Evolutionary conservation across 2,888 invertebrate species (phyloP), one percentile per base, ranked within the genome.

Genomic region (Coleophora deauratella): DNA sequence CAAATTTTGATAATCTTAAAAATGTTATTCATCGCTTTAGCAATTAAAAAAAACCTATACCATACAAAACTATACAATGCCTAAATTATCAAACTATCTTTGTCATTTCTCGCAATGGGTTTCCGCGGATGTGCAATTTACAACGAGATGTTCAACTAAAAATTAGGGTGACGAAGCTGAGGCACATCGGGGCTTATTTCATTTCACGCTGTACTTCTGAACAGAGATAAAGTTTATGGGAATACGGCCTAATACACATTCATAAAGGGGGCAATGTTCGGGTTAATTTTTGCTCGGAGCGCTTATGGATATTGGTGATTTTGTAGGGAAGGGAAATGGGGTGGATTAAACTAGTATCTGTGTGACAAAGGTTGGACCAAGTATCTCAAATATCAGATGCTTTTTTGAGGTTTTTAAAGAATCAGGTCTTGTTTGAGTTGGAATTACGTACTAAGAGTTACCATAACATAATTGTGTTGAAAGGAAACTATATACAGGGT

Each of bases 111-210:
- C 43, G 47, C 45, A 50, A 52, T 48, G 49, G 49, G 45, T 50
- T 51, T 51, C 46, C 36, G 43, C 43, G 43, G 49, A 52, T 52
- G 49, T 51, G 49, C 54, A 59, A 45, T 70, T 65, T 65, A 55
- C 60, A 59, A 57, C 54, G 59, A 55, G 57, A 57, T 48, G 43
- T 54, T 49, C 50, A 52, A 55, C 54, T 65, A 62, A 66, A 69
- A 68, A 61, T 62, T 61, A 62, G 78, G 72, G 72, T 62, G 71
- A 59, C 55, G 54, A 55, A 54, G 64, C 68, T 66, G 49, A 58
- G 59, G 68, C 59, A 43, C 51, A 60, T 48, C 40, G 37, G 40
- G 43, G 50, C 50, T 37, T 37, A 35, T 11, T 35, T 52, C 55
- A 68, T 69, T 73, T 72, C 59, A 62, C 61, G 66, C 62, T 52